Percentiles rank a stretch among this genome's conserved stretches.
Conservation (phyloP, 2,113 vertebrate genomes). For the Phoxinus phoxinus region DNA sequence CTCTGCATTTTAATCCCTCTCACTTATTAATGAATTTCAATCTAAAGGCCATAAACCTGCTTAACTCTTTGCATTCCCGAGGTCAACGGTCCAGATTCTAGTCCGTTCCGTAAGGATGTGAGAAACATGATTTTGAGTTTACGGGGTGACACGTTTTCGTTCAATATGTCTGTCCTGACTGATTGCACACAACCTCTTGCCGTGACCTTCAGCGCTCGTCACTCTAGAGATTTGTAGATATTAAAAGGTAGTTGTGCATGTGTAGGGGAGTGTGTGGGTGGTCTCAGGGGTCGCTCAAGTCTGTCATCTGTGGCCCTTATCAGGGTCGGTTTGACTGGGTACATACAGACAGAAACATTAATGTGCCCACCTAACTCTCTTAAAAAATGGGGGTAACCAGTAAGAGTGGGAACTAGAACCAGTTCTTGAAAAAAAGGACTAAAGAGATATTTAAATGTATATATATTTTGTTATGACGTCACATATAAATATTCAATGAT, state of each 20-base stretch:
- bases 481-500: neutral
- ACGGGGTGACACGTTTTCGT: neutral
- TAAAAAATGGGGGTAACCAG: slow-evolving; percentile 1
- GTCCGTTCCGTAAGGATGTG: neutral
- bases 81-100: neutral
- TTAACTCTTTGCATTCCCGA: slow-evolving; percentile 12
- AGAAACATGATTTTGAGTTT: neutral
- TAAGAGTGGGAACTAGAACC: neutral
- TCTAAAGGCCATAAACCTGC: slow-evolving; percentile 18
- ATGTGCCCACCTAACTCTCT: neutral
- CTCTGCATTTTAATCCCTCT: slow-evolving; percentile 47
- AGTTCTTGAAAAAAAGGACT: neutral
- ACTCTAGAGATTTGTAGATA: slow-evolving; percentile 36
- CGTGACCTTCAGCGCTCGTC: slow-evolving; percentile 13
- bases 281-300: slow-evolving; percentile 37
- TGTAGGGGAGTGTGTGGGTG: neutral
- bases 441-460: no score
- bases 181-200: slow-evolving; percentile 1
- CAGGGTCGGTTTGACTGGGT: slow-evolving; percentile 33
- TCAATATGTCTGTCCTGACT: slow-evolving; percentile 17
- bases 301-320: slow-evolving; percentile 52
- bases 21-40: slow-evolving; percentile 22
- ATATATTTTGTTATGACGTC: neutral
- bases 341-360: slow-evolving; percentile 11
- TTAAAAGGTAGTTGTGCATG: slow-evolving; percentile 20